Evolutionary conservation across 2,113 vertebrate genomes (phyloP), one percentile per base, ranked within the genome.

Genomic region (Phoenicopterus ruber): DNA sequence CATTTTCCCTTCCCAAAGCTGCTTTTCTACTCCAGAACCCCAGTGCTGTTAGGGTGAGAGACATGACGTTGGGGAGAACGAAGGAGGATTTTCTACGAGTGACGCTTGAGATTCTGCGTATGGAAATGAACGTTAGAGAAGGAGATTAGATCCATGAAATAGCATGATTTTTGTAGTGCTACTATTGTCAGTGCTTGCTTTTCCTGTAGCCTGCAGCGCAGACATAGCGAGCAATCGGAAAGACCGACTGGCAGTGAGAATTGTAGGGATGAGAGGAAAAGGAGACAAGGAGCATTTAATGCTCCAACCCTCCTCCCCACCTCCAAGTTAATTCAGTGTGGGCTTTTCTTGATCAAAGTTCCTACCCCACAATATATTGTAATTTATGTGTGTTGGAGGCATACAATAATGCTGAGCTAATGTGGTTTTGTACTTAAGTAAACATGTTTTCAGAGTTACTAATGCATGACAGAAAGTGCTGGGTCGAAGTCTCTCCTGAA

Each of bases 391-490:
- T 83, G 83, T 88, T 94, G 88, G 88, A 96, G 86, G 57, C 86
- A 54, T 58, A n/a, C 47, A 94, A 55, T 86, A 96, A 92, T 40
- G 72, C 81, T 87, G 92, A 97, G 88, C 86, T 96, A 79, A 84
- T 95, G 94, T 82, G 95, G 90, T 90, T 96, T 95, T 77, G 73
- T 87, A 46, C 91, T 96, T 92, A 87, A 95, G 81, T 87, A 96
- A 94, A 94, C 83, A 91, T 87, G 86, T 94, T 93, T 95, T 86
- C 44, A 59, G 80, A 91, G 91, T 76, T 95, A 44, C 92, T 93
- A 92, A 94, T 82, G 90, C 93, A 89, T 89, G 86, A 93, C 94
- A 96, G 94, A 92, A 93, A 95, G 76, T 13, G 59, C 63, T 67
- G 95, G 74, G 90, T 77, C 0, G 8, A 84, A 65, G 93, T 13